Evolutionary conservation across 2,888 invertebrate genomes (phyloP), one percentile per base, ranked within the genome.

Genomic region (Archaeoteleia sp.): DNA sequence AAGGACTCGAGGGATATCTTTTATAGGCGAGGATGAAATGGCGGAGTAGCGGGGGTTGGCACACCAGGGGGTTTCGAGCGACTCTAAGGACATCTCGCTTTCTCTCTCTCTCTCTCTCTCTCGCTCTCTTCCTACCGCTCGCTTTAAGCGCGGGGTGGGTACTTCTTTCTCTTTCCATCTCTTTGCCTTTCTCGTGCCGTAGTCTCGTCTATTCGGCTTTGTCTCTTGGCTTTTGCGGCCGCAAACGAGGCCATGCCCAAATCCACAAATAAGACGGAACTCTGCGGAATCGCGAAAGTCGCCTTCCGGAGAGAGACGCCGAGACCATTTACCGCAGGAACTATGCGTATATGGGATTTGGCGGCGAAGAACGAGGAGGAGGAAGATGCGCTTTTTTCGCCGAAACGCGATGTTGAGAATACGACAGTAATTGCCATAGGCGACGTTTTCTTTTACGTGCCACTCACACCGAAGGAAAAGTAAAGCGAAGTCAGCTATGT

Each of bases 1-100:
- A 69, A 74, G 67, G 75, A 79, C 78, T 74, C 78, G 78, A 77
- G 77, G 80, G 82, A 76, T 82, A 79, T 79, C 81, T 78, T 77
- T 78, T 77, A 75, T 78, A 75, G 80, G 76, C 69, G 74, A 71
- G 73, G 69, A 72, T 67, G 72, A 71, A 76, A 67, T 70, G 65
- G 65, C 48, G 73, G 67, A 72, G 63, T 58, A 69, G 61, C 63
- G 60, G 70, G 67, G 71, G 74, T 68, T n/a, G 74, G 73, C 71
- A 70, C 75, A 74, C 72, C 73, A 71, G 72, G 73, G 72, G 75
- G 67, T 70, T 75, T 30, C 12, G 73, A 74, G 73, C 74, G 75
- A 75, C 76, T 73, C 73, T 67, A 66, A 72, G 71, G 70, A 67
- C 67, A 55, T 53, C 53, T 57, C 54, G 39, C 40, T 53, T 45